Evolutionary conservation across 2,113 vertebrate species (phyloP).

Genomic region (zebrafish (Danio rerio)): GRCz12tu NC_133198.1:35299001-35299500

Average conservation of each 20-base stretch:
- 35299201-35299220: conserved; percentile 51
- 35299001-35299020: conserved; percentile 9
- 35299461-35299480: background rate
- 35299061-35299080: conserved; percentile 59
- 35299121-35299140: conserved; percentile 51
- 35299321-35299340: conserved; percentile 48
- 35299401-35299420: conserved; percentile 14
- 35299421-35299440: conserved; percentile 38
- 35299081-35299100: conserved; percentile 61
- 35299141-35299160: conserved; percentile 60
- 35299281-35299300: conserved; percentile 52
- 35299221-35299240: conserved; percentile 50
- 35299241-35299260: conserved; percentile 54
- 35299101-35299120: conserved; percentile 37
- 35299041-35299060: conserved; percentile 54
- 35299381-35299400: conserved; percentile 16
- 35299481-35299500: conserved; percentile 24
- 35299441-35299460: conserved; percentile 46
- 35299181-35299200: conserved; percentile 45
- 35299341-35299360: conserved; percentile 42
- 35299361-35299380: conserved; percentile 31
- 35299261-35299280: conserved; percentile 42
- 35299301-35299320: conserved; percentile 42
- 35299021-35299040: conserved; percentile 41
- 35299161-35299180: conserved; percentile 37